Conservation (phyloP, 2,113 vertebrate species). For the Phyllostomus discolor region DNA sequence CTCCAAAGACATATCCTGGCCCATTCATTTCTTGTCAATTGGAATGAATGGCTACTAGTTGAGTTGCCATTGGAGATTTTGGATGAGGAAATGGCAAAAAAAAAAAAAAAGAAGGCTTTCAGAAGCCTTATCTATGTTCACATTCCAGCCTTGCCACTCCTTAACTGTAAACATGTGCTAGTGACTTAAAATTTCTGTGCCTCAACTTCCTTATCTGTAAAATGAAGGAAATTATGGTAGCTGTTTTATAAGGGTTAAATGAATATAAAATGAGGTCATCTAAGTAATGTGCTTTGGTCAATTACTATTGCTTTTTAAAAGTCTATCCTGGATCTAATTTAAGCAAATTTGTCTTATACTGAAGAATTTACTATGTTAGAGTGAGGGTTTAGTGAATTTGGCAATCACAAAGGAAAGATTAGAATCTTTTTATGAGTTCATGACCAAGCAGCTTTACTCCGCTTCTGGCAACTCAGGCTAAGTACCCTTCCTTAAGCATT, state of each 20-base stretch:
- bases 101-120: neutral
- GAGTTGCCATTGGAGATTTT: neutral
- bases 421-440: neutral
- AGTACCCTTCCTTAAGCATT: neutral
- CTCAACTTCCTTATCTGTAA: constrained; percentile 9
- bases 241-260: neutral
- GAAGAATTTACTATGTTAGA: neutral
- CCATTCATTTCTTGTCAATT: neutral
- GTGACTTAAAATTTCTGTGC: neutral
- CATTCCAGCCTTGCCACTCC: neutral
- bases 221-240: neutral
- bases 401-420: neutral
- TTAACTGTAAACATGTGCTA: neutral
- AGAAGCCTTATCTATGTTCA: neutral
- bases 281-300: neutral
- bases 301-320: neutral
- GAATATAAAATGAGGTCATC: neutral
- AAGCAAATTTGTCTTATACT: neutral
- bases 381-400: neutral
- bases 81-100: neutral
- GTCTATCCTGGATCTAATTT: neutral
- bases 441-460: neutral
- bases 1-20: neutral
- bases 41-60: neutral
- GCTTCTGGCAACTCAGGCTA: neutral